phyloP scores from a whole-genome alignment of 2,113 vertebrate genomes.

The Aplodontia rufa region DNA sequence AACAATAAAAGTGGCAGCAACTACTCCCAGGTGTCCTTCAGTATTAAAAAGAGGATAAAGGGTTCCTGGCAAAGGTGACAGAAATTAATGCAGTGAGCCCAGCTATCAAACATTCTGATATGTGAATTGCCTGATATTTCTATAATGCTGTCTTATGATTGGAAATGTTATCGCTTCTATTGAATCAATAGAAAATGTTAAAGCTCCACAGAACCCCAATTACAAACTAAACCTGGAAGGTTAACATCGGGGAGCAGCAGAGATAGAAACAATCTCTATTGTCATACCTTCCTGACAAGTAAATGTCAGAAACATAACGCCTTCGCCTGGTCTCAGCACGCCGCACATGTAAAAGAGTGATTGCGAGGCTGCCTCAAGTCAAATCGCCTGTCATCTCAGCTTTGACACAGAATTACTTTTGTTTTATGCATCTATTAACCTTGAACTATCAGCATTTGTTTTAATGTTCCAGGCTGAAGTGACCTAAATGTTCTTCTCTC shows the following conservation, averaged over 20 bases:
- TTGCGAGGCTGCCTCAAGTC: conserved; percentile 88
- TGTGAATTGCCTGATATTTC: conserved; percentile 91
- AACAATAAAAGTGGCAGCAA: conserved; percentile 90
- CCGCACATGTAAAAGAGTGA: conserved; percentile 88
- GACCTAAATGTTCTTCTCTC: conserved; percentile 87
- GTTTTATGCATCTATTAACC: conserved; percentile 92
- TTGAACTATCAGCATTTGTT: conserved; percentile 91
- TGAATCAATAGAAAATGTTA: conserved; percentile 91
- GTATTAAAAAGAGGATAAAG: conserved; percentile 88
- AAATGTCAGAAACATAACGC: conserved; percentile 89
- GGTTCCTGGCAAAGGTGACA: conserved; percentile 86
- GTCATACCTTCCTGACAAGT: conserved; percentile 89
- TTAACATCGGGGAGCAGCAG: conserved; percentile 87
- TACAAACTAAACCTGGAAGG: conserved; percentile 90
- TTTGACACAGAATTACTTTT: conserved; percentile 91
- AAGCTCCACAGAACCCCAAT: conserved; percentile 88
- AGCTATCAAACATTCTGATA: conserved; percentile 91
- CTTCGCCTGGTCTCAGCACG: conserved; percentile 82
- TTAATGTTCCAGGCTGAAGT: conserved; percentile 87
- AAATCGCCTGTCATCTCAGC: conserved; percentile 89
- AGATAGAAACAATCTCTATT: conserved; percentile 91
- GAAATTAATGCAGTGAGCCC: conserved; percentile 87
- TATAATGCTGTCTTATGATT: conserved; percentile 90
- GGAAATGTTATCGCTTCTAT: conserved; percentile 89
- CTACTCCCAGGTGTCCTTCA: conserved; percentile 88